Conservation (phyloP, 92 coral and sea anemone genomes). For the Nematostella vectensis region DNA sequence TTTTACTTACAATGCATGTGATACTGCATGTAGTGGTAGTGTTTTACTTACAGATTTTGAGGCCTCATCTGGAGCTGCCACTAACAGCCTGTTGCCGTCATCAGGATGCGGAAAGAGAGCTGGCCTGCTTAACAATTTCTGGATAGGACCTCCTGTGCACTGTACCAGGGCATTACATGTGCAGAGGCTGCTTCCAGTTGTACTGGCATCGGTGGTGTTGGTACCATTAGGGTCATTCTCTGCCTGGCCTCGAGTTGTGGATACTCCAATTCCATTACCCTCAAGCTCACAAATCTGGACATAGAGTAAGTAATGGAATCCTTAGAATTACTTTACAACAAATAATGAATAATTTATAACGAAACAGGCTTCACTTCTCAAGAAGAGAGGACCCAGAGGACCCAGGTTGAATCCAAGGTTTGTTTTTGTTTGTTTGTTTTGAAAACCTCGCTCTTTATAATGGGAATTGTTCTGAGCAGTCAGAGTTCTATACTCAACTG, state of each 20-base stretch:
- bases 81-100: conserved; percentile 50
- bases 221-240: conserved; percentile 15
- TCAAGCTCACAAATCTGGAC: conserved; percentile 63
- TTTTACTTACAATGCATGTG: too few species aligned
- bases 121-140: conserved; percentile 66
- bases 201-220: not conserved
- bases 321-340: too few species aligned
- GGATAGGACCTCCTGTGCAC: conserved; percentile 76
- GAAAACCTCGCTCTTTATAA: too few species aligned
- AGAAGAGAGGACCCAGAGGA: too few species aligned
- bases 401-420: too few species aligned
- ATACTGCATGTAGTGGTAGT: too few species aligned
- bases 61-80: conserved; percentile 76
- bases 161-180: conserved; percentile 55
- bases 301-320: not conserved
- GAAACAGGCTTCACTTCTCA: too few species aligned
- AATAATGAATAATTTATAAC: too few species aligned
- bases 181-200: conserved; percentile 44
- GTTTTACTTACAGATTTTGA: conserved; percentile 70
- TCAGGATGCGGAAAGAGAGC: conserved; percentile 61
- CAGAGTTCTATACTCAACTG: too few species aligned
- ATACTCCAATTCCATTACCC: conserved; percentile 63
- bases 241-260: conserved; percentile 55
- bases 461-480: too few species aligned
- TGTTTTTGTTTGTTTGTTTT: too few species aligned